A percentile compares a stretch with the other conserved stretches of the same genome.
phyloP scores from a whole-genome alignment of 2,797 vertebrate genomes.

The Melanotaenia maccullochi region DNA sequence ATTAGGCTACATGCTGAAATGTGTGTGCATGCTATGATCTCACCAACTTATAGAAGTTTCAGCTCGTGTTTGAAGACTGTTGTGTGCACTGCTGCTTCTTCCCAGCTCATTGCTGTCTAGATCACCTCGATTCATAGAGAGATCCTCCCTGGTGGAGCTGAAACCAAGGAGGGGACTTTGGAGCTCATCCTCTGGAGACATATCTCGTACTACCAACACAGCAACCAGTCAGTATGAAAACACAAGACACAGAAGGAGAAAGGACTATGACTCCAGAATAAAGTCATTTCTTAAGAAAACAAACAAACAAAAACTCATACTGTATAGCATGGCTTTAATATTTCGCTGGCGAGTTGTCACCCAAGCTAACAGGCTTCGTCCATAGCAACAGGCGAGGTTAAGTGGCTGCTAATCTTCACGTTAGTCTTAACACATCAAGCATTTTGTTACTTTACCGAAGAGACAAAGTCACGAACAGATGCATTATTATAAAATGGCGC shows the following conservation, averaged over 20 bases:
- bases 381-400: constrained; percentile 51
- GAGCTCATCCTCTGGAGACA: constrained; percentile 64
- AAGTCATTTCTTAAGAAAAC: not conserved
- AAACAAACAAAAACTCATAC: not conserved
- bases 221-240: not conserved
- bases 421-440: not conserved
- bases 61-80: constrained; percentile 31
- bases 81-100: constrained; percentile 34
- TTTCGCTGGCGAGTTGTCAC: constrained; percentile 21
- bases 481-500: rapidly evolving
- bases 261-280: not conserved
- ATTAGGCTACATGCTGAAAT: not conserved
- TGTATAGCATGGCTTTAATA: not conserved
- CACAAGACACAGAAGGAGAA: not conserved
- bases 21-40: constrained; percentile 15
- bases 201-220: constrained; percentile 27
- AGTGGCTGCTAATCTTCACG: constrained; percentile 16
- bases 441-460: not conserved
- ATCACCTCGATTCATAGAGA: constrained; percentile 40
- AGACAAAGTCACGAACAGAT: not conserved
- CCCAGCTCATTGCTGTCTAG: constrained; percentile 35
- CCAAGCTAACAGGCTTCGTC: constrained; percentile 29
- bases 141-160: constrained; percentile 55
- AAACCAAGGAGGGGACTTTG: constrained; percentile 50
- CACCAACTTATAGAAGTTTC: constrained; percentile 58